These are phyloP conservation scores for Leptarthrus brevirostris DNA, from an alignment of 2,888 invertebrate species.

Conservation along the genomic window DNA sequence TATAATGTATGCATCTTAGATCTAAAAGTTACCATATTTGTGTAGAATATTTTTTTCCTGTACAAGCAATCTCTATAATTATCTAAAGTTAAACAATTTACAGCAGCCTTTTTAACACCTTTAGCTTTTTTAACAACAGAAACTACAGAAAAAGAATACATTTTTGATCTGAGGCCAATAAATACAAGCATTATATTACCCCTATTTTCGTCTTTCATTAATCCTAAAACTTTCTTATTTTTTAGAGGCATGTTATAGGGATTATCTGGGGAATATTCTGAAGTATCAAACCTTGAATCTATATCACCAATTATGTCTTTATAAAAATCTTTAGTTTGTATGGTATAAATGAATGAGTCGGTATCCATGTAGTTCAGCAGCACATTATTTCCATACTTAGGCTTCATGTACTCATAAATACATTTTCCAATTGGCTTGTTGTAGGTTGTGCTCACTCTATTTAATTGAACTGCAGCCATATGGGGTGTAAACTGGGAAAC, in stretches of 20 bases:
- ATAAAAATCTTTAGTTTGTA: conserved; percentile 53
- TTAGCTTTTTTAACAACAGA: conserved; percentile 38
- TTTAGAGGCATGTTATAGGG: conserved; percentile 55
- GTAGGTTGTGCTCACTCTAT: conserved; percentile 51
- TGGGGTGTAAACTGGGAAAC: conserved; percentile 56
- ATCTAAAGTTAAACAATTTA: too few relatives aligned
- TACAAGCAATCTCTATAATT: too few relatives aligned
- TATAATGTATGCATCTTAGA: conserved; percentile 5
- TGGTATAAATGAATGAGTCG: conserved; percentile 49
- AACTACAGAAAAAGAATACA: conserved; percentile 21
- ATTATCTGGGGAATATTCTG: conserved; percentile 57
- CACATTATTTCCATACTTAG: neutral
- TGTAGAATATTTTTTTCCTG: too few relatives aligned
- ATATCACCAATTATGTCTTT: conserved; percentile 48
- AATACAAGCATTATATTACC: conserved; percentile 49
- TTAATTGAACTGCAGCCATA: neutral
- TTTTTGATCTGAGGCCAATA: conserved; percentile 49
- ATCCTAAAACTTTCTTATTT: conserved; percentile 45
- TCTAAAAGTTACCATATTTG: conserved; percentile 1
- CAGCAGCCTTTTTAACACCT: too few relatives aligned
- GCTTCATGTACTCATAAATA: conserved; percentile 52
- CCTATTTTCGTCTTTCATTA: conserved; percentile 52
- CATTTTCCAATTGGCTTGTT: conserved; percentile 50
- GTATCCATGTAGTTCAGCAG: conserved; percentile 37
- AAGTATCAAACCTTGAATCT: conserved; percentile 59